These are phyloP conservation scores for Coecobrya sp. DNA, from an alignment of 2,888 invertebrate species.

Conservation along the genomic window DNA sequence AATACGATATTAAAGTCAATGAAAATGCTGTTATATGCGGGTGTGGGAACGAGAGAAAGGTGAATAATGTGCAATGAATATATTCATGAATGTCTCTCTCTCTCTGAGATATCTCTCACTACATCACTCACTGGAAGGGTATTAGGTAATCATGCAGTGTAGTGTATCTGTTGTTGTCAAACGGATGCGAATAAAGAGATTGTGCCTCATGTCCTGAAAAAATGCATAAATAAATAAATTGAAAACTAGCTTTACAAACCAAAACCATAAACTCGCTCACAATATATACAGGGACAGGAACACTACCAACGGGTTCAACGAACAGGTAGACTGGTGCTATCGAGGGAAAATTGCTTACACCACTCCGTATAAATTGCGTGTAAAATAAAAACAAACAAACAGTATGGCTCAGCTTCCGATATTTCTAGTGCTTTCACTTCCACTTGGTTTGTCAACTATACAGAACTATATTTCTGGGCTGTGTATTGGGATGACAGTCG, in stretches of 20 bases:
- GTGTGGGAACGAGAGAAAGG: not conserved
- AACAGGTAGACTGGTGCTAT: not conserved
- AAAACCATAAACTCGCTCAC: too few relatives aligned
- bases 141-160: not conserved
- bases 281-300: not conserved
- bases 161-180: not conserved
- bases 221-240: not conserved
- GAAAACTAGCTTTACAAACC: not conserved
- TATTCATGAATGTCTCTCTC: conserved; percentile 29
- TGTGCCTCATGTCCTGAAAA: not conserved
- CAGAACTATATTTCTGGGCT: not conserved
- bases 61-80: conserved; percentile 44
- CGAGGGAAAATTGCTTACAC: not conserved
- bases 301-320: too few relatives aligned
- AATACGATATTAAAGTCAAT: conserved; percentile 2
- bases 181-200: not conserved
- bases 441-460: not conserved
- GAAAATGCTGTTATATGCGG: not conserved
- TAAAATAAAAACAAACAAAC: not conserved
- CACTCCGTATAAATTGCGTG: not conserved
- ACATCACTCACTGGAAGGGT: not conserved
- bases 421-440: not conserved
- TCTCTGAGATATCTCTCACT: too few relatives aligned
- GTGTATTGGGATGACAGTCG: too few relatives aligned
- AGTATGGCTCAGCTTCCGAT: not conserved